Evolutionary conservation across 2,888 invertebrate genomes (phyloP).

Genomic region (Alsophila aescularia): DNA sequence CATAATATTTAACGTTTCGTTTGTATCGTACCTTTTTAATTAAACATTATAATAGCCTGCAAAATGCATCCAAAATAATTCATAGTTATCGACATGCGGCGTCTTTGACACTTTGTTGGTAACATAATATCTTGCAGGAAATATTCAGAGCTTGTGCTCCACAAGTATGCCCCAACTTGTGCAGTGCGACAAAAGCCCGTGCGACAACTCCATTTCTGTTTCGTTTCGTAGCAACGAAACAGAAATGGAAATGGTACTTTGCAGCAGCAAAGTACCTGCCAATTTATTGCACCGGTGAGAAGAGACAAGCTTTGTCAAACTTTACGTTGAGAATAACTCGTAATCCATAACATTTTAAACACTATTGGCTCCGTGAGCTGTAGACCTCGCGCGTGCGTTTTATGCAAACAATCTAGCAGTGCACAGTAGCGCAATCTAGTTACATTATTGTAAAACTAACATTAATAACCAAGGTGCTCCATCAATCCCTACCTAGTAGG

Average conservation of each 20-base stretch:
- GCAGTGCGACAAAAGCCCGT: slow-evolving; percentile 24
- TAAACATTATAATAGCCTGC: not conserved
- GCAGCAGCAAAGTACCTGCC: not conserved
- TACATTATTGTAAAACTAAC: no score
- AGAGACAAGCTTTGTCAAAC: not conserved
- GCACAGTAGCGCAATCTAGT: no score
- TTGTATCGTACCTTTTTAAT: not conserved
- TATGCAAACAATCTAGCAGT: no score
- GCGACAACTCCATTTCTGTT: slow-evolving; percentile 19
- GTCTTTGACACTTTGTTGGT: slow-evolving; percentile 10
- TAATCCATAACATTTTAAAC: no score
- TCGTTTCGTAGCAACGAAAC: no score
- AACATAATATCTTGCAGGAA: slow-evolving; percentile 23
- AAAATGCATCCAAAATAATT: slow-evolving; percentile 3
- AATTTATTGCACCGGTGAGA: not conserved
- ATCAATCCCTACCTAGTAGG: no score
- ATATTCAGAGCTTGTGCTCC: slow-evolving; percentile 27
- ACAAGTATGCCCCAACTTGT: slow-evolving; percentile 32
- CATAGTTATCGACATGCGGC: slow-evolving; percentile 7
- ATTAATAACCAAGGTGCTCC: no score
- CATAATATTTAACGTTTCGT: not conserved
- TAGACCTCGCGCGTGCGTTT: no score
- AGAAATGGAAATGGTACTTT: no score
- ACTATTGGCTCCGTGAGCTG: no score
- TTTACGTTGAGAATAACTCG: no score